phyloP scores from a whole-genome alignment of 2,797 vertebrate genomes.

The Fundulus diaphanus region DNA sequence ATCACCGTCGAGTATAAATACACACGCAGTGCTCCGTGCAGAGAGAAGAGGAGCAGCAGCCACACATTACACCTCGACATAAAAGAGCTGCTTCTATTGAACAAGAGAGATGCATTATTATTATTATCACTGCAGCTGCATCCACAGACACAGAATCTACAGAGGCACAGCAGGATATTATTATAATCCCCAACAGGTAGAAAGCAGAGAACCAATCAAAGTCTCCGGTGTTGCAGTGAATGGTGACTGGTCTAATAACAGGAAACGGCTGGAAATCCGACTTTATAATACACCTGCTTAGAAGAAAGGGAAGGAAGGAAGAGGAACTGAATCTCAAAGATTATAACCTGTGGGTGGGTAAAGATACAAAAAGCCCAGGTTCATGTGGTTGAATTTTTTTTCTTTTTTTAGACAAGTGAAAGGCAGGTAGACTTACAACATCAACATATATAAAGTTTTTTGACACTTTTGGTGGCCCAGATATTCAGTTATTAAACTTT shows the following conservation, averaged over 20 bases:
- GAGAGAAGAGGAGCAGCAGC: conserved; percentile 10
- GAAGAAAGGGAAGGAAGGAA: conserved; percentile 24
- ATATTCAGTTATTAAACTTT: background rate
- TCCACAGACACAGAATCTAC: conserved; percentile 26
- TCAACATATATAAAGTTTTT: background rate
- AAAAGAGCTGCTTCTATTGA: conserved; percentile 40
- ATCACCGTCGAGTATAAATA: conserved; percentile 36
- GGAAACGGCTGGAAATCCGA: conserved; percentile 49
- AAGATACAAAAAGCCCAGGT: background rate
- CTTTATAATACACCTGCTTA: conserved; percentile 50
- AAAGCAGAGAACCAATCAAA: conserved; percentile 66
- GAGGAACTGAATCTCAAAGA: conserved; percentile 42
- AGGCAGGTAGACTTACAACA: background rate
- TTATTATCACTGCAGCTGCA: conserved; percentile 38
- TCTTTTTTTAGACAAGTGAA: background rate
- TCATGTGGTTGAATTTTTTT: background rate
- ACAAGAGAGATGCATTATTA: conserved; percentile 40
- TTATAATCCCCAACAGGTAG: conserved; percentile 68
- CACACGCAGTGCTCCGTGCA: conserved; percentile 15
- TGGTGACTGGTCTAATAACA: conserved; percentile 47
- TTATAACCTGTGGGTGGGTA: conserved; percentile 2
- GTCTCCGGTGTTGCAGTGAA: conserved; percentile 58
- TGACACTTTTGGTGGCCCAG: conserved; percentile 8
- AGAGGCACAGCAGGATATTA: conserved; percentile 65
- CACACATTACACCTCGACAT: conserved; percentile 42